Evolutionary conservation across 2,888 invertebrate species (phyloP).

Genomic region (Cybosia mesomella): DNA sequence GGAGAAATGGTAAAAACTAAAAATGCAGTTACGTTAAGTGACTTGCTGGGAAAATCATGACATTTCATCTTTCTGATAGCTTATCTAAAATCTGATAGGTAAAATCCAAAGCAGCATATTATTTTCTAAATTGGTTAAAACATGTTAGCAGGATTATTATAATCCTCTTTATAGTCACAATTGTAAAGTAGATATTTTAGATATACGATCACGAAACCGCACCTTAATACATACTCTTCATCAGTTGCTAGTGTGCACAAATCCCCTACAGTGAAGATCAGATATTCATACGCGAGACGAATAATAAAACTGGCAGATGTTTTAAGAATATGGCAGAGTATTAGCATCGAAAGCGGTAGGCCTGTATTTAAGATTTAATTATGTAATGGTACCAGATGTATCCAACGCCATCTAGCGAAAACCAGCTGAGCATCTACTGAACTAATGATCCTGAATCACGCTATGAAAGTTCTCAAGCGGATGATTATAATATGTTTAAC

Average conservation of each 20-base stretch:
- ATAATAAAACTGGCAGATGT: not conserved
- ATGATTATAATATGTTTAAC: no score
- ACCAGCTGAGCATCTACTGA: no score
- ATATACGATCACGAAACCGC: not conserved
- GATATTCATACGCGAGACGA: not conserved
- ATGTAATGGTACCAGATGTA: no score
- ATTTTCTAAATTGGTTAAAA: not conserved
- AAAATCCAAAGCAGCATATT: not conserved
- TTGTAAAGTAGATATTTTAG: not conserved
- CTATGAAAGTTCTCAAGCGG: no score
- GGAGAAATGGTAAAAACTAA: not conserved
- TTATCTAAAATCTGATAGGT: not conserved
- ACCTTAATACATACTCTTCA: not conserved
- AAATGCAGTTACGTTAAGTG: not conserved
- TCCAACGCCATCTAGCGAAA: no score
- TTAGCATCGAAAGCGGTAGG: no score
- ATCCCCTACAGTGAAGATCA: not conserved
- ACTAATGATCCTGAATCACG: no score
- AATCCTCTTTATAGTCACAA: not conserved
- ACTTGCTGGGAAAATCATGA: not conserved
- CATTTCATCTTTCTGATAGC: not conserved
- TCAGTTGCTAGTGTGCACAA: not conserved
- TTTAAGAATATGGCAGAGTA: no score
- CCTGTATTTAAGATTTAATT: no score
- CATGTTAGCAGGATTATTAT: not conserved